These are phyloP conservation scores for Agonopterix heracliana DNA, from an alignment of 2,888 invertebrate genomes.

Conservation along the genomic window DNA sequence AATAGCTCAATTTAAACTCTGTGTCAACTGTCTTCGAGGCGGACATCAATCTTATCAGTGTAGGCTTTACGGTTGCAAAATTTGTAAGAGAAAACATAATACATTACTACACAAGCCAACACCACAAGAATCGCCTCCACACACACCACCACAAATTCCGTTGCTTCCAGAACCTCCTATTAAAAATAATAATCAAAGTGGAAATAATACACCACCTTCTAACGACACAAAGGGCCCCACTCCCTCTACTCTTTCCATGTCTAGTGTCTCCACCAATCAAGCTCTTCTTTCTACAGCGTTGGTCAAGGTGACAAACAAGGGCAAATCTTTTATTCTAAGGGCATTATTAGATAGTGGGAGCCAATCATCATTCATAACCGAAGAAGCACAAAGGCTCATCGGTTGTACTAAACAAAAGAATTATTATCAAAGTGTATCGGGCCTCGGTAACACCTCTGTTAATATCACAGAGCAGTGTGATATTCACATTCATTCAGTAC, in stretches of 20 bases:
- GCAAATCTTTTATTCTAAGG: not conserved
- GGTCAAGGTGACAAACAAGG: not conserved
- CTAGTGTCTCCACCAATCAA: conserved; percentile 1
- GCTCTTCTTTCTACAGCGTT: not conserved
- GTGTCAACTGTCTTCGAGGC: not conserved
- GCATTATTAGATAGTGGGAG: not conserved
- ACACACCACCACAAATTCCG: conserved; percentile 4
- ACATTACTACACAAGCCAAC: not conserved
- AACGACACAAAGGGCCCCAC: not conserved
- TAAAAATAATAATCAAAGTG: not conserved
- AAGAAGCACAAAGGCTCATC: not conserved
- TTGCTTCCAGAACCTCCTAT: not conserved
- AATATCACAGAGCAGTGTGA: not conserved
- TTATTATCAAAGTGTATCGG: not conserved
- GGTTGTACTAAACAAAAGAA: not conserved
- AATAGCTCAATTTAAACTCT: conserved; percentile 2
- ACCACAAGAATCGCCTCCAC: not conserved
- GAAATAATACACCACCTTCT: not conserved
- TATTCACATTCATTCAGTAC: not conserved
- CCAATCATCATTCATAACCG: not conserved
- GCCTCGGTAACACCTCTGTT: not conserved
- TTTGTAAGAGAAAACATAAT: not conserved
- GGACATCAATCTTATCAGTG: not conserved
- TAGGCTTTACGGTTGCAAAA: not conserved
- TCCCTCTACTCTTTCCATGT: not conserved